Evolutionary conservation across 2,797 vertebrate genomes (phyloP), one percentile per base, ranked within the genome.

Genomic region (Protonibea diacanthus): DNA sequence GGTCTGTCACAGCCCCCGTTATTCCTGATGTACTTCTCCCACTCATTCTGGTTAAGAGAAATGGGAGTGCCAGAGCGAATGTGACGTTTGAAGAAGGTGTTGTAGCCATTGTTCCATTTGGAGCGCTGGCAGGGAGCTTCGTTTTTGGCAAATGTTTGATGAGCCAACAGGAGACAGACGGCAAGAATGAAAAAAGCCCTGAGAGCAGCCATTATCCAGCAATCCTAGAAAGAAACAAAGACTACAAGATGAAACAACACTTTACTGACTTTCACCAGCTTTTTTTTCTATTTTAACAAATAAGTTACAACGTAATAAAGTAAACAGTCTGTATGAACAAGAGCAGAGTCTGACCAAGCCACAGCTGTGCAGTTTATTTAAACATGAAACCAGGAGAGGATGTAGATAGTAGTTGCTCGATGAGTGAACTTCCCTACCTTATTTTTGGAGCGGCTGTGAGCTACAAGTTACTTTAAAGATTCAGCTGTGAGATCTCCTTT

Each of bases 91-190:
- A 91, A 0, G 58, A 96, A 95, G 40, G 70, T 91, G 15, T 58
- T 23, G 73, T 74, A 90, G 68, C 59, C 91, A 1, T 91, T 94
- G 70, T 94, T 93, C 86, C 84, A 69, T 14, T 59, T 87, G 49
- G 94, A 82, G 29, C 0, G 84, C 90, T 93, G 89, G 80, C 95
- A 96, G 38, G 95, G 94, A 17, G 84, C 74, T 0, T 88, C 47
- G 53, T 94, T 95, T 29, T 13, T 66, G 0, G 82, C 87, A 18
- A 14, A 83, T 1, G 86, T 61, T n/a, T 61, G 78, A 15, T 66
- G 78, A 8, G 33, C 47, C 57, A 87, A 21, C 64, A 91, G 70
- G 51, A 92, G 51, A 62, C 82, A 85, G 45, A 78, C 3, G n/a
- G 66, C 45, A 2, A 93, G 42, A 8, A 40, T 7, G 21, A 89